Conservation (phyloP, 2,113 vertebrate genomes). For the Pangasianodon hypophthalmus region DNA sequence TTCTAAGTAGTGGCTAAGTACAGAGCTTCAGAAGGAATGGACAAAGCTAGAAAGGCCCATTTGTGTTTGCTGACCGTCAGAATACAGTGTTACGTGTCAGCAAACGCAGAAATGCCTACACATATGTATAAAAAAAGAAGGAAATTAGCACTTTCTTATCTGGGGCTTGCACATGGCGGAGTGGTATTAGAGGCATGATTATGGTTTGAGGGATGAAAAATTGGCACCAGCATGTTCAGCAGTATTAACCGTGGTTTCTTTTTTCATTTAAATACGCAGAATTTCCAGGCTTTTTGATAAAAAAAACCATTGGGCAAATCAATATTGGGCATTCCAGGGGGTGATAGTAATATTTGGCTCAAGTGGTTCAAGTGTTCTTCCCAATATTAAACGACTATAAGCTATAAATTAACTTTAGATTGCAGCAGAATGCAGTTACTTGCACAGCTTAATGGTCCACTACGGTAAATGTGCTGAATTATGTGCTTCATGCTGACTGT, state of each 20-base stretch:
- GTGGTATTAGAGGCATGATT: background rate
- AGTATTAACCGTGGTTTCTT: background rate
- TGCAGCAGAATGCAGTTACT: conserved; percentile 1
- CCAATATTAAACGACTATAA: background rate
- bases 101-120: conserved; percentile 11
- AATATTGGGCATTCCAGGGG: background rate
- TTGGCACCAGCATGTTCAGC: background rate
- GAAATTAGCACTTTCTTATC: conserved; percentile 30
- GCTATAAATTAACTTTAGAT: background rate
- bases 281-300: background rate
- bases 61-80: background rate
- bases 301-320: background rate
- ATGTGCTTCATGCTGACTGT: conserved; percentile 22
- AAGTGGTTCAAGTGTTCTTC: background rate
- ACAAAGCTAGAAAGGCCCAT: conserved; percentile 6
- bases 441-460: conserved; percentile 3
- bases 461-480: conserved; percentile 36
- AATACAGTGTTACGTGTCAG: conserved; percentile 30
- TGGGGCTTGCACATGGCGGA: conserved; percentile 42
- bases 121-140: background rate
- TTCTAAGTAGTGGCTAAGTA: conserved; percentile 53
- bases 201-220: background rate
- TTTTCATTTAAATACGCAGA: background rate
- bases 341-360: background rate
- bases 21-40: conserved; percentile 50